Conservation (phyloP, 2,113 vertebrate genomes). For the Nycticryphes semicollaris region DNA sequence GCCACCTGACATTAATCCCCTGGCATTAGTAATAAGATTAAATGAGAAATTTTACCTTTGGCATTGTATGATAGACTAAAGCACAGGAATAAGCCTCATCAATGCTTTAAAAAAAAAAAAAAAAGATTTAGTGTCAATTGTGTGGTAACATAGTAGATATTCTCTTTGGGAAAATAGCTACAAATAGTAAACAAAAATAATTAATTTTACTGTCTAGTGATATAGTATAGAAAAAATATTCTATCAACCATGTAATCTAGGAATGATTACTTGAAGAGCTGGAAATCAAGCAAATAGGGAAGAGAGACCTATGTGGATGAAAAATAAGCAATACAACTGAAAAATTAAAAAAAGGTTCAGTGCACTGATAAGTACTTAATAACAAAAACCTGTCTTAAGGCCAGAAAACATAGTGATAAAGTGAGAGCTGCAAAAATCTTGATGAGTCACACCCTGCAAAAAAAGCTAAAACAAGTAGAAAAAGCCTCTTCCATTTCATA, state of each 20-base stretch:
- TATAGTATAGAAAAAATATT: not conserved
- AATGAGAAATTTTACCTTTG: slow-evolving; percentile 44
- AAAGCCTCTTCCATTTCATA: not conserved
- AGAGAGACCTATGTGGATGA: not conserved
- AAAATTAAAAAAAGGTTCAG: not conserved
- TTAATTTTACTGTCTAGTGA: not conserved
- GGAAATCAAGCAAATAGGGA: not conserved
- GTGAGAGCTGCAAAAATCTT: not conserved
- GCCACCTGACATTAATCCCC: slow-evolving; percentile 55
- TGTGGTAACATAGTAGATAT: not conserved
- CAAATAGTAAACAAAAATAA: not conserved
- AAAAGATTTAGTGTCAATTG: not conserved
- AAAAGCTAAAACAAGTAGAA: not conserved
- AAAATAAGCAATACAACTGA: not conserved
- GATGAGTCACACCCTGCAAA: not conserved
- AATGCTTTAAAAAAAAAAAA: not conserved
- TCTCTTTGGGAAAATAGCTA: not conserved
- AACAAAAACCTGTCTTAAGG: not conserved
- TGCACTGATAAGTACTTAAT: not conserved
- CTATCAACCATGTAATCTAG: not conserved
- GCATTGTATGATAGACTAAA: slow-evolving; percentile 11
- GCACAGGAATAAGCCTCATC: not conserved
- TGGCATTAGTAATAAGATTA: slow-evolving; percentile 41
- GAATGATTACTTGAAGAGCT: not conserved
- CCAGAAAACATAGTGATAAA: not conserved